Conservation (phyloP, 64 coral and sea anemone species). For the Hydrozoanthus tunicans region DNA sequence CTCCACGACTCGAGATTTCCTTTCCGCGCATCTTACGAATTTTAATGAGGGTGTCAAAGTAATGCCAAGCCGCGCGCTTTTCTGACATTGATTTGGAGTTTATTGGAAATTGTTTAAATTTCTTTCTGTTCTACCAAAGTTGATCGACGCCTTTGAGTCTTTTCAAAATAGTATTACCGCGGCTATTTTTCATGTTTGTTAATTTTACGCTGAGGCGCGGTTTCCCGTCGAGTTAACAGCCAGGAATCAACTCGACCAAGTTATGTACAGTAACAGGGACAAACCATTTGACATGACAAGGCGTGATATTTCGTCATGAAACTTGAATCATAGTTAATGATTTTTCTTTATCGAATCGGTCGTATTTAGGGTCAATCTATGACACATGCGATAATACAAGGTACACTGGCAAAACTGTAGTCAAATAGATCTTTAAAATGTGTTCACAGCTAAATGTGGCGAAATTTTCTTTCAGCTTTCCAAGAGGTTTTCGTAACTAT, state of each 20-base stretch:
- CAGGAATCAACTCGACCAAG: not conserved
- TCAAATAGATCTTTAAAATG: slow-evolving; percentile 42
- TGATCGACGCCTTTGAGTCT: slow-evolving; percentile 75
- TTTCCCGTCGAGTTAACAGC: slow-evolving; percentile 55
- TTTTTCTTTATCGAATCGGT: slow-evolving; percentile 43
- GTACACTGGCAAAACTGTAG: slow-evolving; percentile 32
- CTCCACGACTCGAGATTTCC: slow-evolving; percentile 67
- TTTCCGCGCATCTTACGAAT: slow-evolving; percentile 34
- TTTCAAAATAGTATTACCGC: slow-evolving; percentile 63
- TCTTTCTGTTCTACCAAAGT: slow-evolving; percentile 71
- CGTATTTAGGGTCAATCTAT: slow-evolving; percentile 44
- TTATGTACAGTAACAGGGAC: slow-evolving; percentile 38
- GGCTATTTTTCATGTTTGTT: slow-evolving; percentile 70
- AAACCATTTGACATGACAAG: not conserved
- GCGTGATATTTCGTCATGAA: slow-evolving; percentile 34
- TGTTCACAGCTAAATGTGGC: slow-evolving; percentile 56
- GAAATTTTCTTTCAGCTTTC: slow-evolving; percentile 51
- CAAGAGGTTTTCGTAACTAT: not conserved
- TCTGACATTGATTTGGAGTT: slow-evolving; percentile 97
- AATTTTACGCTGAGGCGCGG: slow-evolving; percentile 70
- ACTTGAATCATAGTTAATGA: slow-evolving; percentile 5
- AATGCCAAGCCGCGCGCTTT: slow-evolving; percentile 44
- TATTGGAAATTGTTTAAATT: slow-evolving; percentile 99
- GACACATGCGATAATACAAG: slow-evolving; percentile 44
- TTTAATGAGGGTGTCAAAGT: slow-evolving; percentile 47